Evolutionary conservation across 2,113 vertebrate species (phyloP).

Genomic region (Emydura subglobosa): DNA sequence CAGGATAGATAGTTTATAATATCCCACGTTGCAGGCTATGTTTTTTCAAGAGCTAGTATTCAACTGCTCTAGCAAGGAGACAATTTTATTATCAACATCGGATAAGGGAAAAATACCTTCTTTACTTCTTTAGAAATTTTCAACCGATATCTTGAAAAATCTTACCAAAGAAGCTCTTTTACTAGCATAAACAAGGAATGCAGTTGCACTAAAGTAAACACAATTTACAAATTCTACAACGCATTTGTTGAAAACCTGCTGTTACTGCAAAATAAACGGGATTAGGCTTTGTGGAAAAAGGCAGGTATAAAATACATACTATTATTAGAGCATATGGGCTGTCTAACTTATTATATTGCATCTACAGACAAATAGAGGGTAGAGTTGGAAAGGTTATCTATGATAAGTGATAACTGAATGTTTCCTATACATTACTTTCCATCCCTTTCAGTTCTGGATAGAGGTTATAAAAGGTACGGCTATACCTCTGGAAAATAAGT

Average conservation of each 20-base stretch:
- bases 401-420: constrained; percentile 2
- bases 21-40: not conserved
- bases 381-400: constrained; percentile 12
- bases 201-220: constrained; percentile 13
- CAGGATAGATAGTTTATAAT: not conserved
- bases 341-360: not conserved
- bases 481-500: constrained; percentile 35
- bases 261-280: constrained; percentile 10
- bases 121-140: not conserved
- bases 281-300: not conserved
- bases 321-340: not conserved
- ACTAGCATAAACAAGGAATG: not conserved
- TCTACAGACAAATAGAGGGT: constrained; percentile 37
- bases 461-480: constrained; percentile 17
- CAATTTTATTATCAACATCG: not conserved
- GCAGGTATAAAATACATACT: not conserved
- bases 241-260: not conserved
- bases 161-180: not conserved
- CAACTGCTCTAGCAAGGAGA: not conserved
- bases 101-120: not conserved
- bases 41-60: not conserved
- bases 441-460: constrained; percentile 58
- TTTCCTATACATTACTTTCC: constrained; percentile 28
- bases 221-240: not conserved
- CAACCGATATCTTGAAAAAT: not conserved